phyloP scores from a whole-genome alignment of 2,113 vertebrate genomes.

The Myiozetetes cayanensis region DNA sequence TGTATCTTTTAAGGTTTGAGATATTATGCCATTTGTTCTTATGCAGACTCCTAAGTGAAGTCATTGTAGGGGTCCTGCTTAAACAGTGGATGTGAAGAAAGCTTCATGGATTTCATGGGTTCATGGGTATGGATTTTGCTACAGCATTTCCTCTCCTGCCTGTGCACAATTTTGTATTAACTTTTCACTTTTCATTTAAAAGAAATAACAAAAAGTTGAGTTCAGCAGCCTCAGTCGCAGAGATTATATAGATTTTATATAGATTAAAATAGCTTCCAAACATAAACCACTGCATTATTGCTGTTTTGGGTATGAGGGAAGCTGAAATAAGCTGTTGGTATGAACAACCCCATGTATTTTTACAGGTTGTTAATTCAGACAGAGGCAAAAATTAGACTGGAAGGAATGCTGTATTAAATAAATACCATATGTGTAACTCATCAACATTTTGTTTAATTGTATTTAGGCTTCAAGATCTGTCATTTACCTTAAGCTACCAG shows the following conservation, averaged over 20 bases:
- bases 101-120: not conserved
- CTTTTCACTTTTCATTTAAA: slow-evolving; percentile 4
- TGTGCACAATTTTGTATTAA: not conserved
- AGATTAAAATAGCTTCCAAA: not conserved
- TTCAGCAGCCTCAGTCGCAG: not conserved
- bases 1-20: slow-evolving; percentile 50
- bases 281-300: not conserved
- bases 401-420: not conserved
- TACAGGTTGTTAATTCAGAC: not conserved
- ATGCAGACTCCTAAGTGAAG: not conserved
- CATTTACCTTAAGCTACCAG: not conserved
- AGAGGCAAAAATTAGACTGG: not conserved
- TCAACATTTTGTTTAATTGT: not conserved
- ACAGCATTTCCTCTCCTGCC: not conserved
- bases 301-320: not conserved
- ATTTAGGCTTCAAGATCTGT: not conserved
- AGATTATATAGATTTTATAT: too few species aligned
- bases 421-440: not conserved
- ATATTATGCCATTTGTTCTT: slow-evolving; percentile 40
- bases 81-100: slow-evolving; percentile 39
- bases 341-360: not conserved
- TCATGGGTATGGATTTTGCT: slow-evolving; percentile 5
- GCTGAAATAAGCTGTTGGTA: not conserved
- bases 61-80: slow-evolving; percentile 40
- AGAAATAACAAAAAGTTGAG: not conserved